Evolutionary conservation across 2,797 vertebrate species (phyloP), one percentile per base, ranked within the genome.

Genomic region (Anabacerthia variegaticeps): DNA sequence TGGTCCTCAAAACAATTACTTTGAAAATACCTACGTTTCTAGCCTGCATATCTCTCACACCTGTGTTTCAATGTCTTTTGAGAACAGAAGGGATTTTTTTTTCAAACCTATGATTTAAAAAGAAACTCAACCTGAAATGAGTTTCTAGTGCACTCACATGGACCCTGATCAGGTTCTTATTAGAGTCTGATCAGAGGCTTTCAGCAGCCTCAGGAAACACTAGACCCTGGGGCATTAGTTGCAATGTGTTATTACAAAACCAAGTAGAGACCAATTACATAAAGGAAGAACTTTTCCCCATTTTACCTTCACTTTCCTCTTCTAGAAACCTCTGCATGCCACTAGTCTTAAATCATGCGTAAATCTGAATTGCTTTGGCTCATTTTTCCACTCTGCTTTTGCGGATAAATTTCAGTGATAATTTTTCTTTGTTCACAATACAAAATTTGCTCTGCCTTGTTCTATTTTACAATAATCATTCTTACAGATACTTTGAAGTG

Each of bases 401-500:
- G 28, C 0, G 7, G 61, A 83, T 51, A 77, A 83, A 77, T 68
- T 94, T 79, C 12, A 9, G 41, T 48, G 65, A 92, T 77, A 91
- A 58, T 73, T 76, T 88, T 91, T 55, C 84, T 94, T 85, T 93
- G 41, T 76, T 93, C 85, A 13, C 49, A 72, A 71, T 62, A 46
- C 59, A 62, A 97, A 92, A 86, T 78, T 92, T 10, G 0, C 51
- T 78, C 46, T 89, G 73, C 75, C 81, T 95, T 66, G 23, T 65
- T 87, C 75, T 80, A 44, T 94, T 85, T 91, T 94, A 88, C 75
- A 93, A 58, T 91, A 92, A 83, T 66, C 51, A 59, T 92, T 74
- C 73, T 92, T 89, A 80, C 89, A 93, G 81, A 88, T 93, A 93
- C 89, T 93, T 95, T 96, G 95, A 97, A 94, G 89, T 95, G 91